Conservation (phyloP, 2,113 vertebrate genomes). For the Anhinga rufa region DNA sequence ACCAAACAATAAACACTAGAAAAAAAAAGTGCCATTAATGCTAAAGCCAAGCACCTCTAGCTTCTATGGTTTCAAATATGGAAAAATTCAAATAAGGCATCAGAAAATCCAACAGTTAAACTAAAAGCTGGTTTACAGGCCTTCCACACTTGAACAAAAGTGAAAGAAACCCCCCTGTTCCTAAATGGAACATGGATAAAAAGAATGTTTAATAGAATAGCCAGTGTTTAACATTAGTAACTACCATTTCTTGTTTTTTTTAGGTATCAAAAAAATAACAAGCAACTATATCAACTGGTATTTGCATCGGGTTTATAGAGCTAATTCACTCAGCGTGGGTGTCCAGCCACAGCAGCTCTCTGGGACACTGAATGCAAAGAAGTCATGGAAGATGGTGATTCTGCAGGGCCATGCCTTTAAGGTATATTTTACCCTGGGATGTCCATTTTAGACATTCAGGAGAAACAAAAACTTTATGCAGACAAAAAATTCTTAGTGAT, state of each 20-base stretch:
- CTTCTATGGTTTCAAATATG: neutral
- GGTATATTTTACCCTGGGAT: neutral
- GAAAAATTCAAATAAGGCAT: neutral
- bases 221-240: neutral
- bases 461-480: neutral
- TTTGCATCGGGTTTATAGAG: neutral
- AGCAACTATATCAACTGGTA: neutral
- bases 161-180: neutral
- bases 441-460: neutral
- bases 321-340: fast-evolving
- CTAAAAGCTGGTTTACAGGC: neutral
- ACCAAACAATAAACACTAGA: neutral
- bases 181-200: neutral
- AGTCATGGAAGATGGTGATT: neutral
- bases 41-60: neutral
- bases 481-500: neutral
- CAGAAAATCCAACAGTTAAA: neutral
- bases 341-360: neutral
- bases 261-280: neutral
- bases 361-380: neutral
- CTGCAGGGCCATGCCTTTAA: neutral
- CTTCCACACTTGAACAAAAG: neutral
- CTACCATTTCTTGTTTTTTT: neutral
- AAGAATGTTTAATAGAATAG: neutral
- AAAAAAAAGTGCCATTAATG: neutral